These are phyloP conservation scores for Elephas maximus DNA, from an alignment of 2,113 vertebrate species.

Conservation along the genomic window DNA sequence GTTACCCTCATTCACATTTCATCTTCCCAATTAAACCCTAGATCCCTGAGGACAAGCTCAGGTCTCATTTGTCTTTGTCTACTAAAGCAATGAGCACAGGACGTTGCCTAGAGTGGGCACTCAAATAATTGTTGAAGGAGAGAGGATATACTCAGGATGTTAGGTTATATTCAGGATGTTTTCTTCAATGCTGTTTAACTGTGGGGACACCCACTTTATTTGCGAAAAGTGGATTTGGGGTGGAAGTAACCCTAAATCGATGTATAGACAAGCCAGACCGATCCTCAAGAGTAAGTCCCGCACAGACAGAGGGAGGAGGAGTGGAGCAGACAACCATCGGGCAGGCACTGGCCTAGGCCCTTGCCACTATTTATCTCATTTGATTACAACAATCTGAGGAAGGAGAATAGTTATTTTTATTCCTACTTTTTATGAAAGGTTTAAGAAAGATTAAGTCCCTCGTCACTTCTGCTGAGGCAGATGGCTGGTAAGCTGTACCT, in stretches of 20 bases:
- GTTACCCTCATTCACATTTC: neutral
- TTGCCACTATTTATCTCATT: neutral
- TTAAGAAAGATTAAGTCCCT: neutral
- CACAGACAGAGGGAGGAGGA: too few species aligned
- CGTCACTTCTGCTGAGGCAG: neutral
- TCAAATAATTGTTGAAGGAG: neutral
- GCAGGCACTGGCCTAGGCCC: neutral
- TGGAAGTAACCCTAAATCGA: neutral
- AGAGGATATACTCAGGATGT: neutral
- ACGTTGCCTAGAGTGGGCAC: neutral
- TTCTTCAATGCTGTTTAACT: neutral
- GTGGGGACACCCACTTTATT: neutral
- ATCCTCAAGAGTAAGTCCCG: neutral
- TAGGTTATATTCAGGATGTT: neutral
- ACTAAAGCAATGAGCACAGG: neutral
- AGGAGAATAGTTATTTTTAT: neutral
- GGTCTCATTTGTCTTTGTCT: neutral
- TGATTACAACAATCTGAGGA: neutral
- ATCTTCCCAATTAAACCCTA: neutral
- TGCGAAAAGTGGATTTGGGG: neutral
- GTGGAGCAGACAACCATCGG: rapidly evolving
- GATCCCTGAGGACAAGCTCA: neutral
- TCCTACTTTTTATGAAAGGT: neutral
- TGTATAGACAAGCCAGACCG: neutral
- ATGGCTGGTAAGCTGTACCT: neutral